Evolutionary conservation across 2,113 vertebrate genomes (phyloP).

Genomic region (Leptosomus discolor): DNA sequence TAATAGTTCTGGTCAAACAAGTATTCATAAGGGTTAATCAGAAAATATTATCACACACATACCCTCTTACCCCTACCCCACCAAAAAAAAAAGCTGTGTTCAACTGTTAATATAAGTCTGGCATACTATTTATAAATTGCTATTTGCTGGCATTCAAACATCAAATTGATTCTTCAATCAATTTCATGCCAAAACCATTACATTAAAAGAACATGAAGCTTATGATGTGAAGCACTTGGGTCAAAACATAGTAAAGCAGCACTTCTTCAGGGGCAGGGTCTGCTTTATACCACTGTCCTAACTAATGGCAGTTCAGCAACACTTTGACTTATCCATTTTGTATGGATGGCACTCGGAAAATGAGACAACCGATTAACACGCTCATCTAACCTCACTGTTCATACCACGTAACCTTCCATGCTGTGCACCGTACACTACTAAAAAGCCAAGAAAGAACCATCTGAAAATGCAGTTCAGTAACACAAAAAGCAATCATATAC

Average conservation of each 20-base stretch:
- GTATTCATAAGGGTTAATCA: not conserved
- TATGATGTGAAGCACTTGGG: not conserved
- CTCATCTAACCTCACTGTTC: not conserved
- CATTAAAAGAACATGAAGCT: not conserved
- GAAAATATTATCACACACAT: not conserved
- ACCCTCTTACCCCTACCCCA: not conserved
- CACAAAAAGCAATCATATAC: not conserved
- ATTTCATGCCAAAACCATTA: not conserved
- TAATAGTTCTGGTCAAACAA: not conserved
- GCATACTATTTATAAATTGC: not conserved
- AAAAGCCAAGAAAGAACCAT: not conserved
- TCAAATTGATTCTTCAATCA: not conserved
- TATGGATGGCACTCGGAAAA: not conserved
- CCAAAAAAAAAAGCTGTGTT: not conserved
- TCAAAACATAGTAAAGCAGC: not conserved
- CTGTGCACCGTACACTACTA: not conserved
- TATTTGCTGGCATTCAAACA: not conserved
- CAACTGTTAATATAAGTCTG: not conserved
- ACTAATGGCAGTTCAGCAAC: not conserved
- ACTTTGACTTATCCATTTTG: not conserved
- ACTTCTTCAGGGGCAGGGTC: not conserved
- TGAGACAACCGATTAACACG: not conserved
- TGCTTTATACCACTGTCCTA: not conserved
- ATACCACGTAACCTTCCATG: not conserved
- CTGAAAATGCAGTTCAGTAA: not conserved